These are phyloP conservation scores for Acrossocheilus wenchowensis DNA, from an alignment of 2,797 vertebrate genomes.

Conservation along the genomic window DNA sequence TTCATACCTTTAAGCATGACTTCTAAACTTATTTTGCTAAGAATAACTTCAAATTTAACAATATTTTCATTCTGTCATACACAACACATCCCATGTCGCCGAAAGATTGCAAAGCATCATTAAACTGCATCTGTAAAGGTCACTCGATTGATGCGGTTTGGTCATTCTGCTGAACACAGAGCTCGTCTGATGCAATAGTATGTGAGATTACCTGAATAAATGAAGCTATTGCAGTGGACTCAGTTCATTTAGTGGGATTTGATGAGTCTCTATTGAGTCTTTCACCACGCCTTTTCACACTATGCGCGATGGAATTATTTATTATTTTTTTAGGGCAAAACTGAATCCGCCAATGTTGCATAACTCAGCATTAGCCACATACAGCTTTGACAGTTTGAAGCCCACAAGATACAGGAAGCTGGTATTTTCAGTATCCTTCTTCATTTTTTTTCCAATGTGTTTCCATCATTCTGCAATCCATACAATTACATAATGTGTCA, in stretches of 20 bases:
- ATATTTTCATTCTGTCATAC: background rate
- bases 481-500: conserved; percentile 19
- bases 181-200: conserved; percentile 30
- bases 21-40: conserved; percentile 7
- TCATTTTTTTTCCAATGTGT: background rate
- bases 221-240: conserved; percentile 26
- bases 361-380: conserved; percentile 48
- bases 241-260: conserved; percentile 17
- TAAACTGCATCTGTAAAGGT: conserved; percentile 22
- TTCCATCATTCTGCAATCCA: conserved; percentile 7
- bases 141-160: conserved; percentile 27
- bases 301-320: background rate
- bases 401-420: conserved; percentile 6
- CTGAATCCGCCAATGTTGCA: conserved; percentile 34
- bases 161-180: conserved; percentile 8
- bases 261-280: background rate
- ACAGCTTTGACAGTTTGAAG: conserved; percentile 34
- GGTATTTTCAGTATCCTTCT: conserved; percentile 9
- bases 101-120: background rate
- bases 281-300: conserved; percentile 3
- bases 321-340: background rate
- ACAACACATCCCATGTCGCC: background rate
- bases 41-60: background rate
- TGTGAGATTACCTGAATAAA: conserved; percentile 35
- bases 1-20: background rate